phyloP scores from a whole-genome alignment of 1,140 invertebrate genomes.

The Parapsyche elsis region DNA sequence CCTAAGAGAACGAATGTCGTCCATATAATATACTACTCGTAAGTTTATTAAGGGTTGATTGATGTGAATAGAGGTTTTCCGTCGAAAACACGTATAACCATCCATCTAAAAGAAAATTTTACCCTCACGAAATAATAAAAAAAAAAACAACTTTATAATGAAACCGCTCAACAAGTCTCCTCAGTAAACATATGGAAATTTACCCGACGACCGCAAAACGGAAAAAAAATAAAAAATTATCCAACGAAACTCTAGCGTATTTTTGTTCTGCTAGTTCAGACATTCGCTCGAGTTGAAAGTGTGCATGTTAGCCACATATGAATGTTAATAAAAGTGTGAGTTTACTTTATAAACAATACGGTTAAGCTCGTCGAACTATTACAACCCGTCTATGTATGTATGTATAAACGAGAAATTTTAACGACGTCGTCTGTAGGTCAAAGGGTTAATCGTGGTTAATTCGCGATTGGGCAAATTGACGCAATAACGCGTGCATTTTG shows the following conservation, averaged over 20 bases:
- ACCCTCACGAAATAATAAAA: not conserved
- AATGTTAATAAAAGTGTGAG: too few species aligned
- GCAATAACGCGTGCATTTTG: not conserved
- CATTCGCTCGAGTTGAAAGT: not conserved
- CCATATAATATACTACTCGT: too few species aligned
- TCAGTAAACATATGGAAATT: slow-evolving; percentile 18
- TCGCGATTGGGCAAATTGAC: not conserved
- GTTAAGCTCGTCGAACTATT: too few species aligned
- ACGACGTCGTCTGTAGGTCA: not conserved
- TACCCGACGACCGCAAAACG: not conserved
- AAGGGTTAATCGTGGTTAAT: not conserved
- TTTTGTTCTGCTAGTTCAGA: too few species aligned
- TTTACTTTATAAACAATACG: too few species aligned
- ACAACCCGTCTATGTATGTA: too few species aligned
- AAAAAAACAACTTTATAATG: slow-evolving; percentile 6
- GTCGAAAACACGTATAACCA: not conserved
- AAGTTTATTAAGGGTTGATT: too few species aligned
- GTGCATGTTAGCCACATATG: too few species aligned
- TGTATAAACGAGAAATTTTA: not conserved
- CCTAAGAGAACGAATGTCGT: too few species aligned
- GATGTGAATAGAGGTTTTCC: not conserved
- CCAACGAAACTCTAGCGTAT: not conserved
- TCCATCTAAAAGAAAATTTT: not conserved
- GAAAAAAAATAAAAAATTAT: not conserved
- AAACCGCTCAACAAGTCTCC: slow-evolving; percentile 14